Evolutionary conservation across 2,797 vertebrate species (phyloP), one percentile per base, ranked within the genome.

Genomic region (Fundulus diaphanus): DNA sequence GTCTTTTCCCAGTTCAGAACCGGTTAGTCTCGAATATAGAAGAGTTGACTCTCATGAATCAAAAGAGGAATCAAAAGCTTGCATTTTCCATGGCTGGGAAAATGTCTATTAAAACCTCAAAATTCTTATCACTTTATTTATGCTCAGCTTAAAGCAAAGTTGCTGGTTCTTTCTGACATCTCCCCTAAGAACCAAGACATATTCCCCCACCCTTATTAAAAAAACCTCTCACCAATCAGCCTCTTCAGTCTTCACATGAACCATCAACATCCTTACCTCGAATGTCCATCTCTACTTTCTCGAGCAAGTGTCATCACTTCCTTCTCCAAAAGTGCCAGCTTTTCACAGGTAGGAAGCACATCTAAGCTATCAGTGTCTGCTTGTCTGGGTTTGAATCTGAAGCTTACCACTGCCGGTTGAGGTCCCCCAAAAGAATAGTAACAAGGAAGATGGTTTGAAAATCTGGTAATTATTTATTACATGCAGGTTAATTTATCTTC

Each of bases 271-370:
- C 70, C 44, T 73, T 52, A 57, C 56, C 74, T 37, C 16, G 72
- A 78, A 71, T 42, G 0, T 20, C 29, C 1, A 22, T n/a, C 75
- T 37, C 59, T 65, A 7, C 72, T 51, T 42, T 68, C 22, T 5
- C 70, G 66, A 67, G 65, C 49, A 33, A 7, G 16, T 8, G 3
- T 74, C 86, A 71, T 80, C 79, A 37, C 4, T 33, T 51, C 56
- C 63, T 79, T 70, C 48, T 74, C 63, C 70, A 77, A 83, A 72
- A 42, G 56, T 44, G 42, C 68, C 74, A 42, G 40, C 72, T 37
- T 48, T 3, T 33, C 59, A 40, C 84, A 91, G 90, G 87, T 90
- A 91, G 81, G 88, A 82, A 18, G 63, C 49, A n/a, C 52, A 44
- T 46, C 46, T 22, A 12, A 70, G 72, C 70, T 77, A 42, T 63